These are phyloP conservation scores for Pao palembangensis DNA, from an alignment of 2,113 vertebrate genomes.

Conservation along the genomic window DNA sequence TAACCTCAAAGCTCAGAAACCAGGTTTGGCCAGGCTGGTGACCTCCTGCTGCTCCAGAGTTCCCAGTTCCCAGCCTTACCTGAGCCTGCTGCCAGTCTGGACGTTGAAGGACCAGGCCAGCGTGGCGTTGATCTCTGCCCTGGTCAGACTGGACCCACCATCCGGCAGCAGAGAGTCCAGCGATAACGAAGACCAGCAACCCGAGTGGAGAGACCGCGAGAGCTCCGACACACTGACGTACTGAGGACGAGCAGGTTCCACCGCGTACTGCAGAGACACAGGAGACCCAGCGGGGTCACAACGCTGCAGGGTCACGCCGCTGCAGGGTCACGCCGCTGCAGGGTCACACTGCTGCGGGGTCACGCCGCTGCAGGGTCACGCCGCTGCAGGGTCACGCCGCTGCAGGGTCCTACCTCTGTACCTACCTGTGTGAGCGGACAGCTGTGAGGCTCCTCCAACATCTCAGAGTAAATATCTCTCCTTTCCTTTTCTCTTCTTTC, in stretches of 20 bases:
- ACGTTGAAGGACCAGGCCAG: constrained; percentile 76
- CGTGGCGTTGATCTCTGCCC: constrained; percentile 69
- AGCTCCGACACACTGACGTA: constrained; percentile 63
- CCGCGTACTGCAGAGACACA: constrained; percentile 63
- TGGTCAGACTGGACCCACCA: constrained; percentile 58
- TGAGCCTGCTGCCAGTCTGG: constrained; percentile 3
- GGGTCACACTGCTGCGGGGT: no score
- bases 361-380: background rate
- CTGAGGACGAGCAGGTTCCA: constrained; percentile 51
- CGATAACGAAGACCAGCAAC: constrained; percentile 64
- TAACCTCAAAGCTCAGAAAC: no score
- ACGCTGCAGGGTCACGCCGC: background rate
- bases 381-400: background rate
- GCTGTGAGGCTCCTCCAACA: constrained; percentile 75
- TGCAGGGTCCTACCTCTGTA: no score
- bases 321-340: background rate
- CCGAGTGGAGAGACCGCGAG: constrained; percentile 40
- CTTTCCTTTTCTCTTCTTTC: background rate
- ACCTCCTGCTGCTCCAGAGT: background rate
- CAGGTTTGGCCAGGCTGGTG: no score
- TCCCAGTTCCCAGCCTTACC: constrained; percentile 22
- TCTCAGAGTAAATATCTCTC: constrained; percentile 83
- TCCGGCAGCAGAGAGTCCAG: constrained; percentile 70
- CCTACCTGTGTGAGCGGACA: constrained; percentile 80
- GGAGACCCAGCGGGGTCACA: no score